Conservation (phyloP, 2,797 vertebrate species). For the Leucoraja ocellata region DNA sequence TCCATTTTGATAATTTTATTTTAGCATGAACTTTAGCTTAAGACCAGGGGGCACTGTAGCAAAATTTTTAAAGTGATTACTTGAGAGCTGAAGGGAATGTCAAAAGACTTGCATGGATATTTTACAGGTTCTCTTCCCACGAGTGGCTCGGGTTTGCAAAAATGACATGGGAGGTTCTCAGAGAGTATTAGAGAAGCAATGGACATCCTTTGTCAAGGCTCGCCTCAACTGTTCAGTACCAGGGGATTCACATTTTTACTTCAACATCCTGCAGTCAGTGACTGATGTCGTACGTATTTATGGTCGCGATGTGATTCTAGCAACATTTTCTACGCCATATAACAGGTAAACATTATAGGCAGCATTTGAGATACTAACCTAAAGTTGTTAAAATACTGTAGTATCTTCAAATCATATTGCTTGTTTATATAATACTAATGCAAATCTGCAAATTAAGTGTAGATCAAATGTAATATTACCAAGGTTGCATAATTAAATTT, state of each 20-base stretch:
- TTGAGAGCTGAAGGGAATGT: background rate
- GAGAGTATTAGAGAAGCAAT: conserved; percentile 94
- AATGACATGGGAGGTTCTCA: conserved; percentile 94
- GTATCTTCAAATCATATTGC: background rate
- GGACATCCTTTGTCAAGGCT: conserved; percentile 96
- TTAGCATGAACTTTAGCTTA: background rate
- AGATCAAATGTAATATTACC: conserved; percentile 21
- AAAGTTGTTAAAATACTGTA: background rate
- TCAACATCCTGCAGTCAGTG: conserved; percentile 95
- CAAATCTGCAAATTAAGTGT: background rate
- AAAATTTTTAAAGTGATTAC: background rate
- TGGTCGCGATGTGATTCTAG: conserved; percentile 88
- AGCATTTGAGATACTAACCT: background rate
- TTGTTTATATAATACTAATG: background rate
- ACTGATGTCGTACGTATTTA: conserved; percentile 87
- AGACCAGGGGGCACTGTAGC: background rate
- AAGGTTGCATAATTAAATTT: background rate
- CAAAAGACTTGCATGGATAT: background rate
- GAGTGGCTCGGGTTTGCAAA: conserved; percentile 93
- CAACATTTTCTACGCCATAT: conserved; percentile 95
- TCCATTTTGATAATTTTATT: background rate
- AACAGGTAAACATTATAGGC: conserved; percentile 74
- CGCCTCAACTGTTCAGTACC: conserved; percentile 96
- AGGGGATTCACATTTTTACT: conserved; percentile 97
- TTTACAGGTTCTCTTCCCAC: conserved; percentile 87